Evolutionary conservation across 2,797 vertebrate genomes (phyloP).

Genomic region (Hippopotamyrus pictus): DNA sequence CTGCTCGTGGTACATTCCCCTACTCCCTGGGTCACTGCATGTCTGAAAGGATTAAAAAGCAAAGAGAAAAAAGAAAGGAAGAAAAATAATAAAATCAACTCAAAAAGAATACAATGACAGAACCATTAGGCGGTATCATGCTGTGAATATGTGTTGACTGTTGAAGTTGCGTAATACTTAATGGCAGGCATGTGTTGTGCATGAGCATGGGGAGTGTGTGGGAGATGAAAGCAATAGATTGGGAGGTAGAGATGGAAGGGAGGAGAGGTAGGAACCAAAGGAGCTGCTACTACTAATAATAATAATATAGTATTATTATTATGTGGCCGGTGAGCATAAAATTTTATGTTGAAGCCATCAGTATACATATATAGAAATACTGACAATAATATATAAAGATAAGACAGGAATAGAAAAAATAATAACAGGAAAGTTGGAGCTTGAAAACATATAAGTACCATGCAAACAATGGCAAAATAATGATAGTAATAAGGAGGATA

Average conservation of each 20-base stretch:
- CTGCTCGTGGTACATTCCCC: background rate
- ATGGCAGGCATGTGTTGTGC: background rate
- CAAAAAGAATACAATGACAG: background rate
- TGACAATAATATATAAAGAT: background rate
- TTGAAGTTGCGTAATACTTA: background rate
- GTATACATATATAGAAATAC: background rate
- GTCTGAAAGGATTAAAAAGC: background rate
- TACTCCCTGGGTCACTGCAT: background rate
- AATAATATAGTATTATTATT: background rate
- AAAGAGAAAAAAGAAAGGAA: background rate
- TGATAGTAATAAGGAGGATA: background rate
- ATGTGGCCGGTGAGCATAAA: background rate
- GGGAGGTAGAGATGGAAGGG: background rate
- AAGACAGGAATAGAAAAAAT: background rate
- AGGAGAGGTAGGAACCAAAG: background rate
- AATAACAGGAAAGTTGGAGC: background rate
- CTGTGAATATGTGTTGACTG: background rate
- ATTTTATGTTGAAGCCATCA: background rate
- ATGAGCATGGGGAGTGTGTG: background rate
- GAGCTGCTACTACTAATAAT: background rate
- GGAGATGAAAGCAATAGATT: background rate
- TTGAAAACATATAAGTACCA: background rate
- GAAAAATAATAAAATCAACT: background rate
- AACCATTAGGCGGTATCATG: background rate
- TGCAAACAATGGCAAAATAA: background rate